These are phyloP conservation scores for Timandra comae DNA, from an alignment of 2,888 invertebrate species.

Conservation along the genomic window DNA sequence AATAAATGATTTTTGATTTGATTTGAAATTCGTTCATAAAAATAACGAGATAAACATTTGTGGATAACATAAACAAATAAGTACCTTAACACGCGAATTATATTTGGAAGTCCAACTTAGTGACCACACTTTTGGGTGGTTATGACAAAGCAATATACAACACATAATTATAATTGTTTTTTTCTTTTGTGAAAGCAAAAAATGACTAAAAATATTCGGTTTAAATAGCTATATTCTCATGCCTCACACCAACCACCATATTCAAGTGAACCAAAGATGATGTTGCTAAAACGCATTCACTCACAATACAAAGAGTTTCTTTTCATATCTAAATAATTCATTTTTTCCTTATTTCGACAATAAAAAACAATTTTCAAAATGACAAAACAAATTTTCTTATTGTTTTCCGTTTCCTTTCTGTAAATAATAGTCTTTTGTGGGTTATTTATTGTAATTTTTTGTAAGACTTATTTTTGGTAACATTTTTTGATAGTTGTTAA, in stretches of 20 bases:
- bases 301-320: slow-evolving; percentile 11
- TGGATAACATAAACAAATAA: too few relatives aligned
- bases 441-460: not conserved
- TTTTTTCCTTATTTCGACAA: slow-evolving; percentile 11
- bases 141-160: too few relatives aligned
- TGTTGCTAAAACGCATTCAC: slow-evolving; percentile 13
- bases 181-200: too few relatives aligned
- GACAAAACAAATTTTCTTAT: slow-evolving; percentile 4
- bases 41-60: too few relatives aligned
- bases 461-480: not conserved
- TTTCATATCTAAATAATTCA: slow-evolving; percentile 7
- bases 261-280: slow-evolving; percentile 13
- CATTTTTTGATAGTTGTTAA: too few relatives aligned
- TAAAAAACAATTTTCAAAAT: slow-evolving; percentile 5
- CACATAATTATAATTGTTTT: too few relatives aligned
- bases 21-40: too few relatives aligned
- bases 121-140: too few relatives aligned
- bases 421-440: not conserved
- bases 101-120: too few relatives aligned
- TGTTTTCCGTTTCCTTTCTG: slow-evolving; percentile 3
- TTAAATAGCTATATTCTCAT: slow-evolving; percentile 10
- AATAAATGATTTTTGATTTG: too few relatives aligned
- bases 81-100: too few relatives aligned
- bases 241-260: slow-evolving; percentile 5
- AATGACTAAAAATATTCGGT: too few relatives aligned